These are phyloP conservation scores for Drosophila kikkawai DNA, from an alignment of 1,140 invertebrate genomes.

Conservation along the genomic window DNA sequence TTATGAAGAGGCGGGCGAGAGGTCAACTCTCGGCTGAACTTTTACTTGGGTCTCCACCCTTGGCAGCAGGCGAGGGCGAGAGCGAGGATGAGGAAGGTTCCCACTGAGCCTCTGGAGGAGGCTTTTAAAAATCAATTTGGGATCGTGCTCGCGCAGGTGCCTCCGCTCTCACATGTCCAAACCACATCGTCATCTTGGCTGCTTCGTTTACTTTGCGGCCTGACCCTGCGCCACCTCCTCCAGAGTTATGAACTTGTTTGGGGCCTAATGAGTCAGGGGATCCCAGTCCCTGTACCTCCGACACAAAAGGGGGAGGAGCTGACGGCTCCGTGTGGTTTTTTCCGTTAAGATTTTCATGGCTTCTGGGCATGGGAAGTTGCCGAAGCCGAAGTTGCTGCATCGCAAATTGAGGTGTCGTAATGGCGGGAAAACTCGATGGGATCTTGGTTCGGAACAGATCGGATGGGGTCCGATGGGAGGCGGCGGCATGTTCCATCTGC, in stretches of 20 bases:
- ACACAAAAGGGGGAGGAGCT: slow-evolving; percentile 38
- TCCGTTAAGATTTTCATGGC: slow-evolving; percentile 58
- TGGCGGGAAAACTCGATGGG: slow-evolving; percentile 55
- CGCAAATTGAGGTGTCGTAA: slow-evolving; percentile 81
- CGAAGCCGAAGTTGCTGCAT: neutral
- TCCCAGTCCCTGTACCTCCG: slow-evolving; percentile 1
- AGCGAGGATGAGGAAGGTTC: slow-evolving; percentile 16
- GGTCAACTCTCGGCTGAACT: slow-evolving; percentile 28
- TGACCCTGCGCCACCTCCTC: slow-evolving; percentile 59
- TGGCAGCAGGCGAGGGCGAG: neutral
- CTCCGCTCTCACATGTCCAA: slow-evolving; percentile 66
- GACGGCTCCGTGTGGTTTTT: slow-evolving; percentile 34
- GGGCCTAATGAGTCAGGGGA: slow-evolving; percentile 65
- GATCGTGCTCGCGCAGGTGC: slow-evolving; percentile 46
- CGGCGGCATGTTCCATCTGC: slow-evolving; percentile 52
- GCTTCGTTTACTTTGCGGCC: slow-evolving; percentile 62
- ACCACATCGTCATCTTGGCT: slow-evolving; percentile 41
- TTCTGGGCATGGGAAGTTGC: slow-evolving; percentile 65
- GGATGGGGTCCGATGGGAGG: slow-evolving; percentile 31
- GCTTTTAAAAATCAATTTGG: slow-evolving; percentile 72
- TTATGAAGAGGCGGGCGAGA: slow-evolving; percentile 23
- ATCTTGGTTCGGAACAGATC: slow-evolving; percentile 21
- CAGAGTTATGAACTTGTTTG: slow-evolving; percentile 78
- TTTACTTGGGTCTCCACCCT: slow-evolving; percentile 42
- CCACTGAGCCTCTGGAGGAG: slow-evolving; percentile 11